phyloP scores from a whole-genome alignment of 1,140 invertebrate species.

The Halesus radiatus region DNA sequence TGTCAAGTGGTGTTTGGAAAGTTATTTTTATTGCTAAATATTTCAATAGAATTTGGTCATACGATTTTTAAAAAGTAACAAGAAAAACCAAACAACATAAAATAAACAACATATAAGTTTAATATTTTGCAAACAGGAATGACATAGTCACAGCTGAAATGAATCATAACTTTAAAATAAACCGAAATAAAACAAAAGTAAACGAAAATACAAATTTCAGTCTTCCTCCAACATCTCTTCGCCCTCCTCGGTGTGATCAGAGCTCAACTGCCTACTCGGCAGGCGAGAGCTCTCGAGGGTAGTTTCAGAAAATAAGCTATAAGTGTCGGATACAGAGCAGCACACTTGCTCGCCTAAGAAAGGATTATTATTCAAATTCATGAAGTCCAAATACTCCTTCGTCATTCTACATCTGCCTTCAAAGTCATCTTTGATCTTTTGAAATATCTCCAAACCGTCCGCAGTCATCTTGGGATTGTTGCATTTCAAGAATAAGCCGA shows the following conservation, averaged over 20 bases:
- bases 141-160: too few relatives aligned
- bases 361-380: constrained; percentile 66
- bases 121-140: too few relatives aligned
- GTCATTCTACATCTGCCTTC: constrained; percentile 63
- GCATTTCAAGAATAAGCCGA: constrained; percentile 72
- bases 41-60: too few relatives aligned
- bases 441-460: constrained; percentile 61
- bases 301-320: constrained; percentile 3
- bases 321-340: constrained; percentile 1
- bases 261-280: background rate
- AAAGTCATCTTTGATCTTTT: constrained; percentile 62
- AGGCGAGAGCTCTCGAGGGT: background rate
- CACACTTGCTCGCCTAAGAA: background rate
- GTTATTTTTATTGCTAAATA: too few relatives aligned
- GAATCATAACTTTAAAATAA: too few relatives aligned
- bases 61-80: too few relatives aligned
- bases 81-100: too few relatives aligned
- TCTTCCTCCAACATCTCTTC: background rate
- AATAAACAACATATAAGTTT: too few relatives aligned
- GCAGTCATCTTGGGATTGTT: constrained; percentile 62
- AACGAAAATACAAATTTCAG: background rate
- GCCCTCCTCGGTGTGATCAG: background rate
- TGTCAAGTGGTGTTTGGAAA: too few relatives aligned
- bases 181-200: constrained; percentile 50
- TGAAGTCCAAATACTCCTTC: constrained; percentile 61